Percentiles rank a stretch among this genome's conserved stretches.
These are phyloP conservation scores for Cavia aperea DNA, from an alignment of 2,113 vertebrate species.

Conservation along the genomic window DNA sequence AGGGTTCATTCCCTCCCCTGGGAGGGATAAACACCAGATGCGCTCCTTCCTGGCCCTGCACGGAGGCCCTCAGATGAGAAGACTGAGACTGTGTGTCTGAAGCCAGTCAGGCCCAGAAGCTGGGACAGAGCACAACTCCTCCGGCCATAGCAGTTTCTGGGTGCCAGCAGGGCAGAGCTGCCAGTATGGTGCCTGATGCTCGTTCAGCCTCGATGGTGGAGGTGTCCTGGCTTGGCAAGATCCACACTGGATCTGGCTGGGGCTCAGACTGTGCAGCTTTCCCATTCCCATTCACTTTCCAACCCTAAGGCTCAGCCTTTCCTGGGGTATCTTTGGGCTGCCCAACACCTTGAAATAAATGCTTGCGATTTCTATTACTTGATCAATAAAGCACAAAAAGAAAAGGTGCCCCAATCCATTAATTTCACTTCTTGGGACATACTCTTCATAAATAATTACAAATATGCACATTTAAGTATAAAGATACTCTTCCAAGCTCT, in stretches of 20 bases:
- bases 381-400: neutral
- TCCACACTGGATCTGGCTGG: neutral
- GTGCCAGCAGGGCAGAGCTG: neutral
- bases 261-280: neutral
- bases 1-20: neutral
- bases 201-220: neutral
- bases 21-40: neutral
- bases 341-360: slow-evolving; percentile 15
- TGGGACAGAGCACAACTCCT: neutral
- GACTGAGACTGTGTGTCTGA: neutral
- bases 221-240: neutral
- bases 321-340: slow-evolving; percentile 1
- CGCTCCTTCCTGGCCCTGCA: neutral
- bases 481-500: neutral
- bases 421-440: neutral
- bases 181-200: neutral
- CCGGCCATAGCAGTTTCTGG: neutral
- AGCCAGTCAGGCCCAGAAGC: neutral
- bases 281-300: neutral
- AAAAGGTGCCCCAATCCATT: neutral
- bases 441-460: neutral
- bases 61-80: neutral
- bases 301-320: neutral
- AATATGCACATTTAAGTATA: neutral
- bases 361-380: slow-evolving; percentile 8